Base-by-base conservation (phyloP, 64 coral and sea anemone species). In the Platygyra sinensis region DNA sequence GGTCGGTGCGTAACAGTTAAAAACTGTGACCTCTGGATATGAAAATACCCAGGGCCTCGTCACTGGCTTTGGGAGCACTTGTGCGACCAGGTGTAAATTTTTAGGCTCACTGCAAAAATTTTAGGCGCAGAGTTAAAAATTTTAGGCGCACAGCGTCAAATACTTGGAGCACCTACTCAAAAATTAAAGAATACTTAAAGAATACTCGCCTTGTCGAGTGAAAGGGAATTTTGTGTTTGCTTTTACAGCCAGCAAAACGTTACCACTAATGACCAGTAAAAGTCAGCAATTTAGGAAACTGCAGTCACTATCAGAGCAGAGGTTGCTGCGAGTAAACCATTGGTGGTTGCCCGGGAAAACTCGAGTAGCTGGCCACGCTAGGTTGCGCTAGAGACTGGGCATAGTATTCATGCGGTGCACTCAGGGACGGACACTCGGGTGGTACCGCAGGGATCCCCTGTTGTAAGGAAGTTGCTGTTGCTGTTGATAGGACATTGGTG, bases 261-360 rank as follows among this genome's bases (percentile, higher is more conserved):
- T 46, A 25, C 11, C 46, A n/a, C 42, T 78, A 78, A 78, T 14
- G 20, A 78, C 8, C 10, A 25, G 27, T 25, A 10, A 10, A 54
- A 0, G 22, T 5, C n/a, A 54, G 50, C 20, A 49, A 52, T 25
- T 54, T 12, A 38, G n/a, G 76, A 39, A 9, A 30, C 32, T 22
- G 22, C 76, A 54, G 76, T 54, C 15, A 27, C n/a, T 72, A 72
- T 92, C 81, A 92, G 46, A 92, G 61, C 54, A 92, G 36, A 42
- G 63, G 90, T 76, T 85, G 90, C 55, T 92, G 90, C 24, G 80
- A 86, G 60, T 92, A 92, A 8, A 69, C 51, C 90, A 92, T 86
- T 86, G 86, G 90, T 50, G 82, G 90, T 52, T 90, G 89, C 2
- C 19, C 42, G 67, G 33, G 50, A 30, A 83, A 83, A 67, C 60